Conservation (phyloP, 1,140 invertebrate species). For the Condylostylus longicornis region DNA sequence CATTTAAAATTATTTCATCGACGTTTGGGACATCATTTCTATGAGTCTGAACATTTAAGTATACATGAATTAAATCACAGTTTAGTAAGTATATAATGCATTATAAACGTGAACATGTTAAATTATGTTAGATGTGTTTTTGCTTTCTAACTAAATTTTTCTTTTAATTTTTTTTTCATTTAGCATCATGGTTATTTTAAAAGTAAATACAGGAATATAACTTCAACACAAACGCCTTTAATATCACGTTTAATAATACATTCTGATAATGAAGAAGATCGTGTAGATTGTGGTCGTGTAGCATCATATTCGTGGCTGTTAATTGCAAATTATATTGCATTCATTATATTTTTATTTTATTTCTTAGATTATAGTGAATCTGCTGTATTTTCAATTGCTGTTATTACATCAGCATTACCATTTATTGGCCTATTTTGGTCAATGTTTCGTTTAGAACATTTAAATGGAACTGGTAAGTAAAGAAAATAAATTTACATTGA, state of each 20-base stretch:
- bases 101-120: no score
- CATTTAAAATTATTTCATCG: slow-evolving; percentile 1
- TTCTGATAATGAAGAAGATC: neutral
- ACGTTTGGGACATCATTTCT: neutral
- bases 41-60: neutral
- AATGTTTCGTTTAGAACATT: slow-evolving; percentile 25
- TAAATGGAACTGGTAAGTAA: neutral
- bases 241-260: slow-evolving; percentile 2
- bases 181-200: slow-evolving; percentile 2
- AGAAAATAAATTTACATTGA: no score
- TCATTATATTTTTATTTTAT: neutral
- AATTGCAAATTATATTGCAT: neutral
- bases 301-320: neutral
- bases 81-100: no score
- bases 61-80: no score
- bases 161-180: no score
- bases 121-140: no score
- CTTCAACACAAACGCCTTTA: neutral
- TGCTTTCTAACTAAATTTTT: no score
- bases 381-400: slow-evolving; percentile 38
- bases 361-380: slow-evolving; percentile 20
- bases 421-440: slow-evolving; percentile 42
- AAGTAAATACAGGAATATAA: slow-evolving; percentile 11
- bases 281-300: neutral
- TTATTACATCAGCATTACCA: slow-evolving; percentile 35